Evolutionary conservation across 2,888 invertebrate species (phyloP).

Genomic region (Timandra comae): DNA sequence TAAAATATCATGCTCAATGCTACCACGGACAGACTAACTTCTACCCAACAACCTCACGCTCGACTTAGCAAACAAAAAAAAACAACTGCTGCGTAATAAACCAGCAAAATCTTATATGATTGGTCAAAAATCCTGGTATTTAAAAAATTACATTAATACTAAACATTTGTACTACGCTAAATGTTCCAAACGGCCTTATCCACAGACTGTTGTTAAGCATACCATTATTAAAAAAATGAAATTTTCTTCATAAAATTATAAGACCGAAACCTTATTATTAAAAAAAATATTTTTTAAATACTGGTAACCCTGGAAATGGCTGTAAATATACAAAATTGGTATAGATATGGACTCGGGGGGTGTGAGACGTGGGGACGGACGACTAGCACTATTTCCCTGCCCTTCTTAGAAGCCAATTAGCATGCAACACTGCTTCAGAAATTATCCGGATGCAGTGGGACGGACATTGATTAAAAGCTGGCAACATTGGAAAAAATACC

Average conservation of each 20-base stretch:
- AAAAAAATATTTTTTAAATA: too few species aligned
- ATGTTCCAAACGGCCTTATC: too few species aligned
- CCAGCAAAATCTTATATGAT: constrained; percentile 53
- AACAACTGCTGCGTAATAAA: constrained; percentile 33
- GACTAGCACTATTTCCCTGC: constrained; percentile 63
- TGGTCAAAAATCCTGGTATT: constrained; percentile 63
- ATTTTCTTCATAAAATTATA: too few species aligned
- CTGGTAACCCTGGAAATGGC: too few species aligned
- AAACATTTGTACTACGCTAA: too few species aligned
- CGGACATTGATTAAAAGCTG: constrained; percentile 27
- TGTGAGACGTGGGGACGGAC: constrained; percentile 25
- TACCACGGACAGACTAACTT: constrained; percentile 19
- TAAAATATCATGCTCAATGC: constrained; percentile 18
- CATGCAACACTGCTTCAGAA: constrained; percentile 59
- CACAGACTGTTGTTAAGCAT: too few species aligned
- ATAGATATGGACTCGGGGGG: constrained; percentile 27
- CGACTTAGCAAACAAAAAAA: too few species aligned
- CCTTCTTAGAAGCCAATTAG: constrained; percentile 62
- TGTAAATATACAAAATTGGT: constrained; percentile 29
- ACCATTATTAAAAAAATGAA: too few species aligned
- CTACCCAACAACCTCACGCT: too few species aligned
- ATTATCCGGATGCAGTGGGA: constrained; percentile 25
- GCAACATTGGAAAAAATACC: background rate
- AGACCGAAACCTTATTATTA: too few species aligned
- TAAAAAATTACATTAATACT: constrained; percentile 26